Base-by-base conservation (phyloP, 2,113 vertebrate species). In the Polypterus bichir region DNA sequence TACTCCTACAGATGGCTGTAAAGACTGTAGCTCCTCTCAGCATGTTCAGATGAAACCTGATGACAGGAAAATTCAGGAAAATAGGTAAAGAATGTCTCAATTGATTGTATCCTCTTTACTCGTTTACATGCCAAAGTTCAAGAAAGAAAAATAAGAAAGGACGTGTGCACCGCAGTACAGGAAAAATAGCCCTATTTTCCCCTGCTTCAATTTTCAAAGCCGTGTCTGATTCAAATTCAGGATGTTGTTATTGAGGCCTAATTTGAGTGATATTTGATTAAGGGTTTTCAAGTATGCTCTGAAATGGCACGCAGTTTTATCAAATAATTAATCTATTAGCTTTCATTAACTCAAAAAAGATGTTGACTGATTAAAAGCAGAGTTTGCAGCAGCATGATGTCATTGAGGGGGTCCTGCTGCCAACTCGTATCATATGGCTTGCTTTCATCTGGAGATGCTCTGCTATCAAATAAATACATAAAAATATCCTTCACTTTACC, bases 271-370 rank as follows among this genome's bases (percentile, higher is more conserved):
- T 68, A 73, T 77, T 77, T 84, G 81, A 82, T 82, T 83, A 73
- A 69, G 49, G 72, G 62, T 67, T 70, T 53, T 63, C 59, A 56
- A 49, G 56, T 51, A 52, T 10, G 44, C 64, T 57, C 48, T 53
- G 44, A 62, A 47, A 59, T 58, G 57, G 57, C 48, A n/a, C 54
- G 64, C 9, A 27, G 48, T 67, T 77, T 72, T 77, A 83, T 81
- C 75, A 78, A 77, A 67, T 74, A 75, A 79, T 82, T 83, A 81
- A 82, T 84, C 72, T 68, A 82, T 85, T 80, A 81, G 76, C 73
- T 81, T 75, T 79, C 75, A 76, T 78, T 81, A 82, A 67, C 66
- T 62, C 68, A 59, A 72, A 63, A 67, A 68, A 64, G 71, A 69
- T 78, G 77, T 74, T 68, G 73, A 56, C 69, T 83, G 78, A 84